phyloP scores from a whole-genome alignment of 1,140 invertebrate species.

The Bombus fervidus region DNA sequence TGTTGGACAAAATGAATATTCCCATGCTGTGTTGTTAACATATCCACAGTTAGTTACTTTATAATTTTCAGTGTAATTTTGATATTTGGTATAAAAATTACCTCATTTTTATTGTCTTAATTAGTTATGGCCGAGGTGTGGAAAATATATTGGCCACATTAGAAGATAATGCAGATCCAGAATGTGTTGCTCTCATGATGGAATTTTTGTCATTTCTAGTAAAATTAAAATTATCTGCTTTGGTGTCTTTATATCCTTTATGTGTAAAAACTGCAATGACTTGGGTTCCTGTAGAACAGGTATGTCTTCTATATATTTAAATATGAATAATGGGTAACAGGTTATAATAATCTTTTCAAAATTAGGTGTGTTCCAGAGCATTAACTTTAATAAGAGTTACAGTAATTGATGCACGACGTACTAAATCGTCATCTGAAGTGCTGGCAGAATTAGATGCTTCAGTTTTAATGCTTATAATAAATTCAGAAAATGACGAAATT shows the following conservation, averaged over 20 bases:
- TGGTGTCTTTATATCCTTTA: constrained; percentile 76
- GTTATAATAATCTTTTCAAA: constrained; percentile 9
- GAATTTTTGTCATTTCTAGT: constrained; percentile 82
- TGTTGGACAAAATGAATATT: constrained; percentile 77
- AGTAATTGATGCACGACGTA: constrained; percentile 69
- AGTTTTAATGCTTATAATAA: constrained; percentile 72
- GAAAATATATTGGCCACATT: constrained; percentile 71
- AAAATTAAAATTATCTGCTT: constrained; percentile 75
- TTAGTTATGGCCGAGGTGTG: constrained; percentile 73
- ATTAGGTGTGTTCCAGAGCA: constrained; percentile 75
- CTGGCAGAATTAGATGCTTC: constrained; percentile 74
- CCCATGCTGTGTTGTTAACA: constrained; percentile 63
- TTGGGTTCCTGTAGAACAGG: constrained; percentile 80
- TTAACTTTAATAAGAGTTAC: constrained; percentile 76
- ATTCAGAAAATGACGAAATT: constrained; percentile 66
- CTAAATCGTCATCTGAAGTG: constrained; percentile 65
- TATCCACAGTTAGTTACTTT: constrained; percentile 68
- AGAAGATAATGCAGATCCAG: constrained; percentile 74
- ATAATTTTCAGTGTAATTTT: constrained; percentile 24
- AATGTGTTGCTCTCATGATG: constrained; percentile 81
- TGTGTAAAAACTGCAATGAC: constrained; percentile 79
- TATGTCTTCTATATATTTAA: constrained; percentile 50
- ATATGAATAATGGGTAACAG: background rate
- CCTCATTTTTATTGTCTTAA: constrained; percentile 10
- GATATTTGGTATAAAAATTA: constrained; percentile 13